Percentiles rank a stretch among this genome's conserved stretches.
These are phyloP conservation scores for Lomographa bimaculata DNA, from an alignment of 2,888 invertebrate species.

Conservation along the genomic window DNA sequence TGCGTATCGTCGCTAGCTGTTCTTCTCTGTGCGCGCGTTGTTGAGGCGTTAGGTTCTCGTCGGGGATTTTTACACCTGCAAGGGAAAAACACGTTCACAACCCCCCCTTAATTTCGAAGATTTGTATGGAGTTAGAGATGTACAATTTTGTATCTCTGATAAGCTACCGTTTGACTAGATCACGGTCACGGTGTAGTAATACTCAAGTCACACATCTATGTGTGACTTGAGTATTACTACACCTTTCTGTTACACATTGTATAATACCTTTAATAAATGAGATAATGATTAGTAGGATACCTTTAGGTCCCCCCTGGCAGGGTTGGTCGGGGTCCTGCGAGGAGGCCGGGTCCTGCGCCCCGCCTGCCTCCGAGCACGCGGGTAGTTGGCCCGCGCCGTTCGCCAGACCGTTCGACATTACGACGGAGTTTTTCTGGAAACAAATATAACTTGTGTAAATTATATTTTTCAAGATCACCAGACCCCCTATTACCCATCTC, in stretches of 20 bases:
- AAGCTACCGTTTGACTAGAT: too few species aligned
- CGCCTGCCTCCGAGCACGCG: slow-evolving; percentile 72
- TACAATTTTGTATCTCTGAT: too few species aligned
- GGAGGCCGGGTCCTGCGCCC: slow-evolving; percentile 47
- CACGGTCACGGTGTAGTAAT: too few species aligned
- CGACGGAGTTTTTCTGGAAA: slow-evolving; percentile 77
- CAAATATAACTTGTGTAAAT: neutral
- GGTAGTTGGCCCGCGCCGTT: slow-evolving; percentile 67
- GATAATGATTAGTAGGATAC: too few species aligned
- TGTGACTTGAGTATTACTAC: too few species aligned
- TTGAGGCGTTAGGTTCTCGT: slow-evolving; percentile 98
- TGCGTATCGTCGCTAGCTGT: slow-evolving; percentile 94
- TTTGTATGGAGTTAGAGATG: too few species aligned
- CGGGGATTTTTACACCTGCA: slow-evolving; percentile 93
- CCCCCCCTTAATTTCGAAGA: too few species aligned
- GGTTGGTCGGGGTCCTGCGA: slow-evolving; percentile 42
- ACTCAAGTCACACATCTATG: too few species aligned
- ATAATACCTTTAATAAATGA: too few species aligned
- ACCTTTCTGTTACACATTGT: too few species aligned
- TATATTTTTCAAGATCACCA: neutral
- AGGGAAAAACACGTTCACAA: slow-evolving; percentile 20
- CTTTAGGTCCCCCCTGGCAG: slow-evolving; percentile 73
- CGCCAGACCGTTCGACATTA: slow-evolving; percentile 78
- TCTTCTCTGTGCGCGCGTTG: slow-evolving; percentile 97
- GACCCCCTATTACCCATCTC: too few species aligned